Evolutionary conservation across 2,797 vertebrate genomes (phyloP).

Genomic region (Gallirallus australis): DNA sequence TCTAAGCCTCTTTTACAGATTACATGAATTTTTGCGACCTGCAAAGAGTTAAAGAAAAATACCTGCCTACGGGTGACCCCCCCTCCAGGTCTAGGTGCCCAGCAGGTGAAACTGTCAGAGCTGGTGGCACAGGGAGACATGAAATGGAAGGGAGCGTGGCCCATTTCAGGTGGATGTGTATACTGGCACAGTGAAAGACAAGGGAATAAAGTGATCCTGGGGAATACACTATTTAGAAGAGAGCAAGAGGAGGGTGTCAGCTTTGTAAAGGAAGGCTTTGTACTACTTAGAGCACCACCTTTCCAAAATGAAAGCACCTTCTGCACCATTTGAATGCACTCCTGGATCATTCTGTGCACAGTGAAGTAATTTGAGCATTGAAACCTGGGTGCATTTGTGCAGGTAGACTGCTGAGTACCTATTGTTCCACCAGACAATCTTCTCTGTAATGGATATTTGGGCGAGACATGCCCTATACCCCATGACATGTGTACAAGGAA

Average conservation of each 20-base stretch:
- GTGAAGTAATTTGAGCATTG: slow-evolving; percentile 43
- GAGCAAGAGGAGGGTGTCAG: neutral
- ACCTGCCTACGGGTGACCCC: neutral
- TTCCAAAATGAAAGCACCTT: slow-evolving; percentile 28
- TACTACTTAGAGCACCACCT: neutral
- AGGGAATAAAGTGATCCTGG: neutral
- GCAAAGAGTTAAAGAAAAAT: neutral
- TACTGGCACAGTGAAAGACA: neutral
- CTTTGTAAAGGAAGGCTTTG: neutral
- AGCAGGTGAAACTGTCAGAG: neutral
- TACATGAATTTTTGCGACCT: neutral
- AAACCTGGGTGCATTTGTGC: slow-evolving; percentile 10
- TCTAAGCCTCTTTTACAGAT: neutral
- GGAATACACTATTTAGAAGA: neutral
- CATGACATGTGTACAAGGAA: slow-evolving; percentile 32
- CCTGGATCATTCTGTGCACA: neutral
- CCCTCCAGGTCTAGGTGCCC: neutral
- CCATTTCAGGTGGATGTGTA: neutral
- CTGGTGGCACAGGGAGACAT: neutral
- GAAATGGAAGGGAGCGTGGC: neutral
- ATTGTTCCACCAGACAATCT: slow-evolving; percentile 54
- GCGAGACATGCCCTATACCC: neutral
- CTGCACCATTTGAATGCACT: neutral
- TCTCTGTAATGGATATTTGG: slow-evolving; percentile 64
- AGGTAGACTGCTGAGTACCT: neutral